These are phyloP conservation scores for Podarcis muralis DNA, from an alignment of 2,113 vertebrate species.

Conservation along the genomic window DNA sequence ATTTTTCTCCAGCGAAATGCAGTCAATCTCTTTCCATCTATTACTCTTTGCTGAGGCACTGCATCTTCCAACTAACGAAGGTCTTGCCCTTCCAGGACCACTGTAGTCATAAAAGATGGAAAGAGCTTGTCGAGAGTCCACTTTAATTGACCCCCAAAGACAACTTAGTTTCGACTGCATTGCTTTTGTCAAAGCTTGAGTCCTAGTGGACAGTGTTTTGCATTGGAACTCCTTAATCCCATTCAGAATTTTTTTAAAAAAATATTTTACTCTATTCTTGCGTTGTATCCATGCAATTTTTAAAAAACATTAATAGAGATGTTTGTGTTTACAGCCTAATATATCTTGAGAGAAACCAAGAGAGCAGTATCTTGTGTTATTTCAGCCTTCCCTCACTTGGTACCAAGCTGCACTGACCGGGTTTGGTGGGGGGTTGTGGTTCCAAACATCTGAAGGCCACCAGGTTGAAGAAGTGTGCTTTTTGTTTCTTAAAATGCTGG, in stretches of 20 bases:
- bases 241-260: constrained; percentile 35
- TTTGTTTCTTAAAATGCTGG: not conserved
- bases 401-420: too few species aligned
- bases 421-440: too few species aligned
- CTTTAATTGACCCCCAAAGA: constrained; percentile 50
- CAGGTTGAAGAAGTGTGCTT: not conserved
- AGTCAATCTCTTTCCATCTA: constrained; percentile 56
- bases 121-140: constrained; percentile 56
- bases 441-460: too few species aligned
- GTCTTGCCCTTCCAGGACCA: constrained; percentile 60
- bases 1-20: constrained; percentile 54
- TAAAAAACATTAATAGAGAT: constrained; percentile 27
- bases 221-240: constrained; percentile 27
- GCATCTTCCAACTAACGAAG: constrained; percentile 54
- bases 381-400: not conserved
- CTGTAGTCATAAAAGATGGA: constrained; percentile 63
- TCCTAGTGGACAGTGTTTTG: constrained; percentile 38
- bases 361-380: not conserved
- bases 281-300: constrained; percentile 9
- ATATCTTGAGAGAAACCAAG: not conserved
- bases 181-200: constrained; percentile 53
- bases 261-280: constrained; percentile 30
- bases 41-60: constrained; percentile 64
- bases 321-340: constrained; percentile 17
- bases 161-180: constrained; percentile 51